phyloP scores from a whole-genome alignment of 1,140 invertebrate genomes.

The Neodiprion lecontei region DNA sequence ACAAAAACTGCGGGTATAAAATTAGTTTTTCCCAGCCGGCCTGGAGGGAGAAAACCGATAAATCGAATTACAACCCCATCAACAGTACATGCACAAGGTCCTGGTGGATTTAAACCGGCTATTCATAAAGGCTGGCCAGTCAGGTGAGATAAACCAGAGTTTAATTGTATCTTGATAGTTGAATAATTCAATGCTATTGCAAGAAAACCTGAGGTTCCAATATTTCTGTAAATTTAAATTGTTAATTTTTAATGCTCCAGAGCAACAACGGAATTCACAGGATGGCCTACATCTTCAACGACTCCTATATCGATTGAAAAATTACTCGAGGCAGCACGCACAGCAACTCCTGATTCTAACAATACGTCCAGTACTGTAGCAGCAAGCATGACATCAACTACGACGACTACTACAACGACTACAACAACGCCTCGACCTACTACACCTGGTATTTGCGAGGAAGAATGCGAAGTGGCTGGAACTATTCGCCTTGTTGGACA shows the following conservation, averaged over 20 bases:
- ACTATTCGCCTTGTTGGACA: conserved; percentile 84
- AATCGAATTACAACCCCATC: conserved; percentile 69
- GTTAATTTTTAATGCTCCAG: conserved; percentile 57
- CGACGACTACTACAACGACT: conserved; percentile 80
- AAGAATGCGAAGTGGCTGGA: conserved; percentile 82
- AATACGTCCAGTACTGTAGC: conserved; percentile 48
- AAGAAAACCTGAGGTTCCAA: conserved; percentile 8
- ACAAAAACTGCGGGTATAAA: conserved; percentile 65
- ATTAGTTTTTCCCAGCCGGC: conserved; percentile 80
- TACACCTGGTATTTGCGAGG: conserved; percentile 79
- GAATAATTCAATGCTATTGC: conserved; percentile 29
- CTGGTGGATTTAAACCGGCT: conserved; percentile 65
- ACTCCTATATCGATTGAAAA: conserved; percentile 85
- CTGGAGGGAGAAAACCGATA: conserved; percentile 71
- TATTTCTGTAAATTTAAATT: not conserved
- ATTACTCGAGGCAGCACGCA: conserved; percentile 74
- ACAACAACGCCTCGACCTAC: conserved; percentile 75
- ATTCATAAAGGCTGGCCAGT: conserved; percentile 84
- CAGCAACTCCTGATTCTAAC: conserved; percentile 63
- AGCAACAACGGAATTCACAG: conserved; percentile 86
- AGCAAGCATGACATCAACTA: conserved; percentile 66
- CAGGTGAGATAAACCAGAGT: conserved; percentile 61
- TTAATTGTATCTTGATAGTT: conserved; percentile 27
- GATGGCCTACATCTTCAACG: conserved; percentile 85
- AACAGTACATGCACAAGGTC: conserved; percentile 44